phyloP scores from a whole-genome alignment of 1,140 invertebrate species.

The Galleria mellonella region DNA sequence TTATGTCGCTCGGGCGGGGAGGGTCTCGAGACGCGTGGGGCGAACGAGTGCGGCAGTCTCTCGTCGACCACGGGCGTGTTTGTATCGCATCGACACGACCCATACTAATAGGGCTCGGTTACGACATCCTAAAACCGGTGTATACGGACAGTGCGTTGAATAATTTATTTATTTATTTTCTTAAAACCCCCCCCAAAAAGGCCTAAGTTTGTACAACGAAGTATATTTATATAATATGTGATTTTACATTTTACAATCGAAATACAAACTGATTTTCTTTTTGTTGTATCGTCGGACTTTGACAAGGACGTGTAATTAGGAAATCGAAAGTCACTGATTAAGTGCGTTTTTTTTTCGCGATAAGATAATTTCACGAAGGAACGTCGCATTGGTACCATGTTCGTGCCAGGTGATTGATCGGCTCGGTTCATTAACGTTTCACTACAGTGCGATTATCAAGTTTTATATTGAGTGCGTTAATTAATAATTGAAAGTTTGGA shows the following conservation, averaged over 20 bases:
- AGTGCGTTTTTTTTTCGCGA: constrained; percentile 35
- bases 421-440: constrained; percentile 20
- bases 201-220: constrained; percentile 45
- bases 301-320: constrained; percentile 41
- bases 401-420: constrained; percentile 39
- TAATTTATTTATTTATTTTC: constrained; percentile 15
- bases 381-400: constrained; percentile 35
- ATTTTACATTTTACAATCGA: too few species aligned
- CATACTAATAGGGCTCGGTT: constrained; percentile 6
- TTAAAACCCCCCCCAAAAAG: constrained; percentile 8
- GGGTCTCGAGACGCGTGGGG: constrained; percentile 35
- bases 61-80: constrained; percentile 30
- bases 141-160: constrained; percentile 11
- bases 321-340: constrained; percentile 29
- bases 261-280: background rate
- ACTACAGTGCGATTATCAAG: constrained; percentile 35
- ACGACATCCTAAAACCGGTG: constrained; percentile 15
- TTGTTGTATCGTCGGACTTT: background rate
- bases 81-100: constrained; percentile 13
- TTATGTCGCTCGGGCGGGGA: constrained; percentile 28
- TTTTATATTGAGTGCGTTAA: constrained; percentile 17
- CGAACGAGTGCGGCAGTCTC: constrained; percentile 44
- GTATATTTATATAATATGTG: constrained; percentile 13
- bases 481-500: constrained; percentile 31
- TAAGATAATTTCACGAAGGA: constrained; percentile 43